Evolutionary conservation across 2,113 vertebrate species (phyloP), one percentile per base, ranked within the genome.

Genomic region (Myotis lucifugus): DNA sequence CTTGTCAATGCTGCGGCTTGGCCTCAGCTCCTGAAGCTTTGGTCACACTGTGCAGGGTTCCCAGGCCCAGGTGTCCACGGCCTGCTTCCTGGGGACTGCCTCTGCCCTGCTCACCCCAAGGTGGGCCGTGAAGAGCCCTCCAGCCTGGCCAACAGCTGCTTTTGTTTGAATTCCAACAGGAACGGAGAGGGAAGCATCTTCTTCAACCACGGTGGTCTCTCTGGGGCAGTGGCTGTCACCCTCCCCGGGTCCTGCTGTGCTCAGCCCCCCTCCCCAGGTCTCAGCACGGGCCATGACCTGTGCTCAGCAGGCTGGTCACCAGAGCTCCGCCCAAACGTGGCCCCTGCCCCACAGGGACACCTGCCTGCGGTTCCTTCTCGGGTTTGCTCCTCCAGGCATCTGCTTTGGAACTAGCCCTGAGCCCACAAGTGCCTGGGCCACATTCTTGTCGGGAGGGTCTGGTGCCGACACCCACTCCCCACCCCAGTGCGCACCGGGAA

Each of bases 1-100:
- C 48, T 6, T 40, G 7, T n/a, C 2, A 15, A 10, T 12, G 34
- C 77, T 6, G 5, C 15, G 1, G 1, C 9, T 1, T 10, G 0
- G 1, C 6, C 37, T 61, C 25, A 0, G 2, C 5, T 7, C 59
- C 12, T 1, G 0, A 29, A n/a, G 25, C 83, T 21, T 42, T 3
- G 0, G 9, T 79, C 23, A 27, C 42, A 25, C 23, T 6, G 56
- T 14, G 19, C 32, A 15, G 34, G 0, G 21, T 15, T 34, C 9
- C 1, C 23, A 9, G 27, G 6, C 3, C 25, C 0, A 0, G 25
- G 29, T 27, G 59, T 3, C 50, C 15, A 0, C 15, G 6, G 48
- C 29, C 54, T 14, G 2, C 79, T 66, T 29, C 42, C 27, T 2
- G 11, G 4, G 7, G 10, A 13, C 6, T n/a, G 42, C 29, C 32